Conservation (phyloP, 2,113 vertebrate genomes). For the Centrocercus urophasianus region DNA sequence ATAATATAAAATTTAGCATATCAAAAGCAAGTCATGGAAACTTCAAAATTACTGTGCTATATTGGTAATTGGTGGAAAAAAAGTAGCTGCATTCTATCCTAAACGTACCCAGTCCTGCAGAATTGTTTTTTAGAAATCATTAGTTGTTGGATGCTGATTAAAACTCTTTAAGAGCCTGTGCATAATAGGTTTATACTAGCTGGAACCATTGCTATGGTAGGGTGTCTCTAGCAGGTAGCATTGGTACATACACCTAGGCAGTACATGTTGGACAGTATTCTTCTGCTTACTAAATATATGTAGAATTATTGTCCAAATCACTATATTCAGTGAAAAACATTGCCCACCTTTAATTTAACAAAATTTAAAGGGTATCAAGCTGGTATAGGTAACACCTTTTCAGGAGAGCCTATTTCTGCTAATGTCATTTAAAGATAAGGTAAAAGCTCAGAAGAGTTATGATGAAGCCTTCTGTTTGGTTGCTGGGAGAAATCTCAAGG, state of each 20-base stretch:
- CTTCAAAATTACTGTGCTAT: slow-evolving; percentile 56
- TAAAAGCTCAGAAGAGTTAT: background rate
- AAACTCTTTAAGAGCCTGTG: background rate
- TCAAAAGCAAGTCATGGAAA: slow-evolving; percentile 67
- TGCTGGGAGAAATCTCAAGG: background rate
- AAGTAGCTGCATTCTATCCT: slow-evolving; percentile 39
- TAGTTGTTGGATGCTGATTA: background rate
- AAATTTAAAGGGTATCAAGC: background rate
- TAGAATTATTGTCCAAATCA: background rate
- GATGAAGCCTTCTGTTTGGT: background rate
- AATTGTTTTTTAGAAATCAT: background rate
- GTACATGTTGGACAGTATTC: slow-evolving; percentile 59
- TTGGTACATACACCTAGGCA: background rate
- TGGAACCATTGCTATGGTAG: background rate
- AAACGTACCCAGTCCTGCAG: background rate
- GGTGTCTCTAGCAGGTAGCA: background rate
- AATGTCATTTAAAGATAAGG: background rate
- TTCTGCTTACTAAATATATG: slow-evolving; percentile 28
- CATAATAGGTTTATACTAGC: background rate
- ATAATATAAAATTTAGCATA: slow-evolving; percentile 61
- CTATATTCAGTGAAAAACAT: background rate
- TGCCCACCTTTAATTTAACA: background rate
- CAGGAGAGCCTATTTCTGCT: background rate
- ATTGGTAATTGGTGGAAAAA: slow-evolving; percentile 46
- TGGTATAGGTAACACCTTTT: background rate